Conservation (phyloP, 2,113 vertebrate genomes). For the Carlito syrichta region DNA sequence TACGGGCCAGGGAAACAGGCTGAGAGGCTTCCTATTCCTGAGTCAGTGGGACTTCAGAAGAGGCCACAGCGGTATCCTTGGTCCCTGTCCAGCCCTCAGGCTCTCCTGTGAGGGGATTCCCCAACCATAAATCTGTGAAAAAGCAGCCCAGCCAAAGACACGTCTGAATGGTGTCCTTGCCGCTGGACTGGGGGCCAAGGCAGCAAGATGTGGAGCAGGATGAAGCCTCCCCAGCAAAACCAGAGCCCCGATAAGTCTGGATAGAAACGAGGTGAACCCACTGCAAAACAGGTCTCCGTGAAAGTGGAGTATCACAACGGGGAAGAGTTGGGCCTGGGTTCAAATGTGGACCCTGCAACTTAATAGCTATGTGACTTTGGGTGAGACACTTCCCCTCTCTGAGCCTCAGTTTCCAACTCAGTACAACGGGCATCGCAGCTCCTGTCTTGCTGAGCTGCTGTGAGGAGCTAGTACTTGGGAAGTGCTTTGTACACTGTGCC, state of each 20-base stretch:
- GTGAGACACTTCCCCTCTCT: not conserved
- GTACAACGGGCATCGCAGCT: not conserved
- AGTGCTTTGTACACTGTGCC: not conserved
- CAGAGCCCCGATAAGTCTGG: not conserved
- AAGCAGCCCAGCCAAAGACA: not conserved
- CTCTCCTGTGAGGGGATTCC: not conserved
- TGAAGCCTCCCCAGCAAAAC: not conserved
- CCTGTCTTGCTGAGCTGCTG: not conserved
- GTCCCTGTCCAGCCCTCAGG: not conserved
- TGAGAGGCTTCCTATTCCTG: not conserved
- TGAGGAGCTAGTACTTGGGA: not conserved
- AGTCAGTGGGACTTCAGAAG: conserved; percentile 4
- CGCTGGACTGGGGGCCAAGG: not conserved
- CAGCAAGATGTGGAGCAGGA: not conserved
- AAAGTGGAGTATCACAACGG: not conserved
- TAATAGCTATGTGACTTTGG: not conserved
- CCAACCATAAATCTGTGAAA: not conserved
- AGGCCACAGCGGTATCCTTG: not conserved
- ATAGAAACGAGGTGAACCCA: not conserved
- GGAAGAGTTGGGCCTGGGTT: not conserved
- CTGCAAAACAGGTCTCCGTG: not conserved
- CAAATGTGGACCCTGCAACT: not conserved
- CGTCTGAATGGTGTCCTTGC: not conserved
- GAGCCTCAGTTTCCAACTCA: not conserved
- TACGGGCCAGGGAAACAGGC: not conserved